phyloP scores from a whole-genome alignment of 2,113 vertebrate genomes.

The Anser brachyrhynchus region DNA sequence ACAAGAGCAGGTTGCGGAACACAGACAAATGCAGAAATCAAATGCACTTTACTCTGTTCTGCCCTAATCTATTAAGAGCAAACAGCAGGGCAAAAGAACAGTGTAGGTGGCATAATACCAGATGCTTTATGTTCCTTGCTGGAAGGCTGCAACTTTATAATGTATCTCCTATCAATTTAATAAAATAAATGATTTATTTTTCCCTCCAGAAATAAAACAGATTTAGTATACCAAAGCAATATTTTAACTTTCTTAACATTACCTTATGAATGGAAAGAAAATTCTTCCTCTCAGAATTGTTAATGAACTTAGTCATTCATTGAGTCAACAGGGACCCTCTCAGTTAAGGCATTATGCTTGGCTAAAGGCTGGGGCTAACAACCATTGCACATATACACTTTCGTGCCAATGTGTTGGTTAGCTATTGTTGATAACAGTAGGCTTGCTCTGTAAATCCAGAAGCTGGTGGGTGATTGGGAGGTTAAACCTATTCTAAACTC shows the following conservation, averaged over 20 bases:
- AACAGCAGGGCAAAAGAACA: background rate
- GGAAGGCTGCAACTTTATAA: background rate
- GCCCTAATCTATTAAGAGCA: background rate
- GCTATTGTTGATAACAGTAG: rapidly evolving
- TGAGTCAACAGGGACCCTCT: background rate
- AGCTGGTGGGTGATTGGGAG: background rate
- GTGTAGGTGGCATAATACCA: background rate
- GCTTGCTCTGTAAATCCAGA: background rate
- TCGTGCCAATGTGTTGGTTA: background rate
- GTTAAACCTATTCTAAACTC: background rate
- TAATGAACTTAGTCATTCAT: background rate
- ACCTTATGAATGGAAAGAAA: background rate
- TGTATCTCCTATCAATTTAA: background rate
- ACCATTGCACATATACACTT: background rate
- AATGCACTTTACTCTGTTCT: background rate
- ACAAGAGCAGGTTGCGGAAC: background rate
- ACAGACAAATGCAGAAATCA: conserved; percentile 27
- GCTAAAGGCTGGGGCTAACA: background rate
- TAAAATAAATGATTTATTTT: background rate
- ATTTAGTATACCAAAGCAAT: background rate
- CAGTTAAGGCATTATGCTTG: background rate
- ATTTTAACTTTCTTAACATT: background rate
- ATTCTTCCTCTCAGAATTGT: background rate
- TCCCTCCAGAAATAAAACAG: background rate
- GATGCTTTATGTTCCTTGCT: background rate